Conservation (phyloP, 2,888 invertebrate species). For the Lottia scabra region DNA sequence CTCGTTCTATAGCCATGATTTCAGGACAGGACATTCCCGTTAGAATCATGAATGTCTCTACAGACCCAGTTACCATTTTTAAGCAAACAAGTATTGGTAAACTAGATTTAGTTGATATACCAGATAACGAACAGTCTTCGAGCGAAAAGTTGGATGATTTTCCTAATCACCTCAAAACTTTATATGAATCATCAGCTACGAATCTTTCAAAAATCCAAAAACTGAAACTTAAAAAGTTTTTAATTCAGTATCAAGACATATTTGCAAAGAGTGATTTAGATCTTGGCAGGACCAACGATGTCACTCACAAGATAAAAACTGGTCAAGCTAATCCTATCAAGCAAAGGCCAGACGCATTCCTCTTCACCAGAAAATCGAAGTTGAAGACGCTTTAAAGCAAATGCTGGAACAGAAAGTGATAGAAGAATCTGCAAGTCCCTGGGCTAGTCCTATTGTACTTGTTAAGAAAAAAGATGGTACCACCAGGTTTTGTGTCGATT, state of each 20-base stretch:
- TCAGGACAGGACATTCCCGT: conserved; percentile 3
- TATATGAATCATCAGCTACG: too few relatives aligned
- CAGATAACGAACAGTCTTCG: too few relatives aligned
- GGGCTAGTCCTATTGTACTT: conserved; percentile 24
- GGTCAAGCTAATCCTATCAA: conserved; percentile 16
- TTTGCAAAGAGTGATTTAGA: conserved; percentile 18
- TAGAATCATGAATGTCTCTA: conserved; percentile 8
- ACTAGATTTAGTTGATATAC: neutral
- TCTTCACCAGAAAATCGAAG: neutral
- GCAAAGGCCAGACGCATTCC: neutral
- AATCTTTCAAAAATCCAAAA: too few relatives aligned
- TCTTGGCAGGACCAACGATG: conserved; percentile 11
- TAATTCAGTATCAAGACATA: conserved; percentile 10
- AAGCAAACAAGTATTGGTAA: conserved; percentile 1
- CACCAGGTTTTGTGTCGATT: conserved; percentile 27
- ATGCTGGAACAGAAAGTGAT: conserved; percentile 20
- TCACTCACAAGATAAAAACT: conserved; percentile 15
- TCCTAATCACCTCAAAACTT: too few relatives aligned
- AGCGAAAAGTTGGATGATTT: too few relatives aligned
- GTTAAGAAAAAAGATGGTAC: conserved; percentile 23
- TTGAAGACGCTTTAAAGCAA: neutral
- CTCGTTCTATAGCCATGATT: conserved; percentile 5
- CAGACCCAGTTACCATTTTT: conserved; percentile 5
- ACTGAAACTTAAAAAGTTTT: conserved; percentile 9
- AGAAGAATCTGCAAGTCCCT: conserved; percentile 16